Evolutionary conservation across 2,797 vertebrate species (phyloP), one percentile per base, ranked within the genome.

Genomic region (Eidolon dupreanum): DNA sequence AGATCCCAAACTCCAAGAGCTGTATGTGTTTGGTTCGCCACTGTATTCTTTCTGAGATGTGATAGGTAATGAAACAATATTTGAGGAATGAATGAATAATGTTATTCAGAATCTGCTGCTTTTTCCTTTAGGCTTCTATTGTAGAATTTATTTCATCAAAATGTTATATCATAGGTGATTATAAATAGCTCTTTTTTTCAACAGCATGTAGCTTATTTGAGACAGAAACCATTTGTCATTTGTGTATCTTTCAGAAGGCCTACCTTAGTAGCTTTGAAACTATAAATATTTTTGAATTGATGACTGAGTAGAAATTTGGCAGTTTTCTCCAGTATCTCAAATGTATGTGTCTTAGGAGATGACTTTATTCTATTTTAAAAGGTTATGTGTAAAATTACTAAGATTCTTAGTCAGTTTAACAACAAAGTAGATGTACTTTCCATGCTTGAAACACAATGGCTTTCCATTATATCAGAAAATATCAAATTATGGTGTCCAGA

Each of bases 111-210:
- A 88, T 96, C 70, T 92, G 26, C 41, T 94, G 41, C 33, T 19
- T 93, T 88, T 93, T 90, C 75, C 55, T 93, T 92, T 88, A 95
- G 90, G n/a, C 20, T 93, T 92, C 65, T 36, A 73, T 59, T 53
- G 61, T 55, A 65, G 33, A 85, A 93, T 82, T 90, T 94, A 68
- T 71, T 92, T 92, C 71, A 88, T 92, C 87, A 95, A 94, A 94
- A 61, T 68, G 83, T 95, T 87, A 81, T 93, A 88, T 82, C 61
- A 84, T 77, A 93, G n/a, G 31, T 74, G 89, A 96, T 95, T 96
- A 92, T 59, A 93, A 95, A 93, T 59, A 95, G 36, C 16, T 28
- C 33, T 88, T 93, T 92, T 92, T 71, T 49, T 88, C 61, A 82
- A 31, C 51, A 85, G 78, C 33, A 83, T 16, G 11, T 33, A 74